These are phyloP conservation scores for Euplexia lucipara DNA, from an alignment of 2,888 invertebrate genomes.

Conservation along the genomic window DNA sequence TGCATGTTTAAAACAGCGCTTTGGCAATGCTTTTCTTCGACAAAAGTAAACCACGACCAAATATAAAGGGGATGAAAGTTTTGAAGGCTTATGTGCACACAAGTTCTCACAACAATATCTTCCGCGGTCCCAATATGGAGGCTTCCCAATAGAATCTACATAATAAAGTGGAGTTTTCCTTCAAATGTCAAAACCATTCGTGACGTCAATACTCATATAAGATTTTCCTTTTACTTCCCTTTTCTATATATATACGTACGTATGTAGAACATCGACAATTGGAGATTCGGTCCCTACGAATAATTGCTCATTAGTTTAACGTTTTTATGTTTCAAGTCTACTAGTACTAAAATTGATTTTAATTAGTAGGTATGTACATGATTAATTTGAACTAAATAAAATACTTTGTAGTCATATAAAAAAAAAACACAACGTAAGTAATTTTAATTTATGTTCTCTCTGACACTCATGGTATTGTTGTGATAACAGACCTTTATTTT, in stretches of 20 bases:
- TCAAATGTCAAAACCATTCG: conserved; percentile 65
- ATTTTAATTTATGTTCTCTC: too few relatives aligned
- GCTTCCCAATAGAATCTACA: conserved; percentile 52
- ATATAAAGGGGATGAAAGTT: conserved; percentile 18
- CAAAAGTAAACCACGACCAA: background rate
- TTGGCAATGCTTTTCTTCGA: background rate
- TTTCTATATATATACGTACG: conserved; percentile 47
- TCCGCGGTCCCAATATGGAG: conserved; percentile 32
- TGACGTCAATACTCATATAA: conserved; percentile 56
- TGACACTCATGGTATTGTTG: too few relatives aligned
- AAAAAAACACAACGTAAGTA: too few relatives aligned
- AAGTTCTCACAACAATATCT: conserved; percentile 33
- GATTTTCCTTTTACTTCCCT: conserved; percentile 56
- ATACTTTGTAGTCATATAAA: too few relatives aligned
- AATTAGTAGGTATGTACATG: background rate
- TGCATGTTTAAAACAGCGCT: background rate
- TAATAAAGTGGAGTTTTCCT: conserved; percentile 54
- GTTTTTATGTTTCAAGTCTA: conserved; percentile 14
- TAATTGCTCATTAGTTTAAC: conserved; percentile 60
- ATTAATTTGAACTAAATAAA: too few relatives aligned
- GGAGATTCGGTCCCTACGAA: conserved; percentile 24
- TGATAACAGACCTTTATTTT: too few relatives aligned
- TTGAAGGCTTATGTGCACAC: conserved; percentile 23
- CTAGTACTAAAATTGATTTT: background rate
- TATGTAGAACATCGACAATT: conserved; percentile 33